Percentiles rank a stretch among this genome's conserved stretches.
These are phyloP conservation scores for Caenorhabditis auriculariae DNA, from an alignment of 2,888 invertebrate genomes.

Conservation along the genomic window DNA sequence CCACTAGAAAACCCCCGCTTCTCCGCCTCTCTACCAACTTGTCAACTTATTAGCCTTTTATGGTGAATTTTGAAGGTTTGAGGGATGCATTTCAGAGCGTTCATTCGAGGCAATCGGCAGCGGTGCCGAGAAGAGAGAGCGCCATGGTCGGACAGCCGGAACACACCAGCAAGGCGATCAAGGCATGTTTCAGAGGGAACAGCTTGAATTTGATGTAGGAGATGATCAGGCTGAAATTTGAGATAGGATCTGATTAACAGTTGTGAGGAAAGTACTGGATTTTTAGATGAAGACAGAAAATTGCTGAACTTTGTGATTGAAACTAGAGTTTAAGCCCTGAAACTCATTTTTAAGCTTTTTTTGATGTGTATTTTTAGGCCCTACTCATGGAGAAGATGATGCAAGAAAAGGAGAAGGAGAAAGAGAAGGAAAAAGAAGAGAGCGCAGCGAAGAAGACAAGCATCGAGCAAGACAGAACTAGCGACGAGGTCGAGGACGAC, in stretches of 20 bases:
- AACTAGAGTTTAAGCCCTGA: no score
- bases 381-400: constrained; percentile 62
- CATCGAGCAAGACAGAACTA: constrained; percentile 31
- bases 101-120: constrained; percentile 45
- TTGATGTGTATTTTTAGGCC: constrained; percentile 27
- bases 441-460: constrained; percentile 46
- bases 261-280: no score
- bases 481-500: constrained; percentile 49
- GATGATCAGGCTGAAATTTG: no score
- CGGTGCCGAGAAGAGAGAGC: constrained; percentile 57
- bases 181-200: constrained; percentile 28
- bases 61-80: no score
- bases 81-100: constrained; percentile 43
- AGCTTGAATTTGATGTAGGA: neutral
- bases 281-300: no score
- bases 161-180: constrained; percentile 54
- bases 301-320: no score
- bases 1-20: no score
- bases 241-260: no score
- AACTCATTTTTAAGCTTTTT: no score
- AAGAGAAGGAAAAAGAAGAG: constrained; percentile 55
- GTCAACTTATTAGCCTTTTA: no score
- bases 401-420: constrained; percentile 51
- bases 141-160: constrained; percentile 60
- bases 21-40: no score